These are phyloP conservation scores for Crambe crambe DNA, from an alignment of 37 sponge, comb jelly and placozoan genomes.

Conservation along the genomic window DNA sequence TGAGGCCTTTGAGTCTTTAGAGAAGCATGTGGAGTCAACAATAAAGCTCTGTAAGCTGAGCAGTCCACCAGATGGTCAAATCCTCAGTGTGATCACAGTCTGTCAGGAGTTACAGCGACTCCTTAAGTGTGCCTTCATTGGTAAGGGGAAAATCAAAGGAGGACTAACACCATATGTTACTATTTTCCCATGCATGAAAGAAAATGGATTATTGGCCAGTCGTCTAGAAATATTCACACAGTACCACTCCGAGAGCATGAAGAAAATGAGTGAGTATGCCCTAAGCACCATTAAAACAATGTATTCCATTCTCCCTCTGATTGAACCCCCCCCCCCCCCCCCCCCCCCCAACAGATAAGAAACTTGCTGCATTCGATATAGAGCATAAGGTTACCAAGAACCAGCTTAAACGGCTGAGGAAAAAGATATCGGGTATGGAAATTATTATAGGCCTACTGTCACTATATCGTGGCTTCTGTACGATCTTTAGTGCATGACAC, in stretches of 20 bases:
- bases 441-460: background rate
- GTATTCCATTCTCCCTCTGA: too few relatives aligned
- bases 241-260: slow-evolving; percentile 37
- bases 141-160: slow-evolving; percentile 13
- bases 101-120: slow-evolving; percentile 71
- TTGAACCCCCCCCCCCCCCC: background rate
- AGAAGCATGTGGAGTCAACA: slow-evolving; percentile 50
- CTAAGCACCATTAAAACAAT: background rate
- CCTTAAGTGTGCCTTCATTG: slow-evolving; percentile 69
- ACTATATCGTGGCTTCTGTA: background rate
- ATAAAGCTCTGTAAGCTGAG: slow-evolving; percentile 44
- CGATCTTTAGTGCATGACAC: slow-evolving; percentile 27
- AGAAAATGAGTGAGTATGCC: slow-evolving; percentile 54
- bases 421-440: slow-evolving; percentile 25
- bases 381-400: slow-evolving; percentile 52
- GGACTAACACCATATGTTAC: background rate
- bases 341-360: slow-evolving; percentile 37
- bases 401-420: slow-evolving; percentile 42
- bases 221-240: slow-evolving; percentile 59
- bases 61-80: slow-evolving; percentile 46
- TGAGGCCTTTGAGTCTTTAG: slow-evolving; percentile 51
- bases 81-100: slow-evolving; percentile 49
- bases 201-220: slow-evolving; percentile 74
- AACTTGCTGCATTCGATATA: slow-evolving; percentile 11
- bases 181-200: background rate